Base-by-base conservation (phyloP, 2,888 invertebrate genomes). In the Meiosimyza decipiens region DNA sequence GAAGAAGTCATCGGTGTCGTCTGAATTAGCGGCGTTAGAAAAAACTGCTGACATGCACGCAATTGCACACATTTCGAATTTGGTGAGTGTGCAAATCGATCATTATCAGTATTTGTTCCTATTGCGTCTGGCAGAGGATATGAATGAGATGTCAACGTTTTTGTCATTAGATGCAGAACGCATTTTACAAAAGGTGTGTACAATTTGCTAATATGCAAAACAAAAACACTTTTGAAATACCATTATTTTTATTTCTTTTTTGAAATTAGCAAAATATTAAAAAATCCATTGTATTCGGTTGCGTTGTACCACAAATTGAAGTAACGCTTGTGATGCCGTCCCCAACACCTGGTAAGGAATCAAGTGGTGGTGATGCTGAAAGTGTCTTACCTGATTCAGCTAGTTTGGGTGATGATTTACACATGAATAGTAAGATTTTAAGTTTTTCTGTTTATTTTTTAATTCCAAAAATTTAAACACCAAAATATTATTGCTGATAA, bases 71-170 rank as follows among this genome's bases (percentile, higher is more conserved):
- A 92, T 96, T 67, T 91, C 93, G 67, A 95, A 95, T 81, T 89
- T 97, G 82, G 92, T 97, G 68, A 95, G 95, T 77, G 89, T 96
- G 5, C 97, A 98, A 87, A 90, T 98, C 74, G 97, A 96, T 88
- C 97, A 97, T 87, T 96, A 95, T 87, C 97, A 98, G 88, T 93
- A 93, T 88, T 89, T 97, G 79, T 97, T 98, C 88, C 89, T 98
- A 69, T 87, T 97, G 86, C 89, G 97, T 69, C 89, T 96, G 80
- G 89, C 94, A 33, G 97, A 98, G 87, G 91, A 93, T 65, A 86
- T 95, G 50, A 90, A 93, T 0, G 95, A 95, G 86, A 89, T 95
- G 88, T 89, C 93, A 6, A 93, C 94, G 13, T 95, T 94, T 88
- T 87, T 96, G 54, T 90, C 93, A 3, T 89, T 94, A 74, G 95